phyloP scores from a whole-genome alignment of 2,888 invertebrate genomes.

The Gastrophysa polygoni region DNA sequence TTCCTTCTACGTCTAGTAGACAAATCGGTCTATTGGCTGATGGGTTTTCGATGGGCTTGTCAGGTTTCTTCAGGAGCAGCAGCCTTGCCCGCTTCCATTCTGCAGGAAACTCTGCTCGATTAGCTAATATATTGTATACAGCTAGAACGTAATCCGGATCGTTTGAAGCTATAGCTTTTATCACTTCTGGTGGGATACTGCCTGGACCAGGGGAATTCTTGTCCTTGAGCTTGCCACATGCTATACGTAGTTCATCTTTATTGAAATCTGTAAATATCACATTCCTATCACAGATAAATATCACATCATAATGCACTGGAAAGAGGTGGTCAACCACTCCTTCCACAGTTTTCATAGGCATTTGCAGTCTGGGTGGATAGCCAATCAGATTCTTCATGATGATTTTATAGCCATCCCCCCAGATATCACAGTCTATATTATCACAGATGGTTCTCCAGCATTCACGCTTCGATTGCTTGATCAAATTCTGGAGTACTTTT shows the following conservation, averaged over 20 bases:
- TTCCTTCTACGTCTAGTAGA: slow-evolving; percentile 4
- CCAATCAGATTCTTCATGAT: slow-evolving; percentile 19
- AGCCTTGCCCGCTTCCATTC: neutral
- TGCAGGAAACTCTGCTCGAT: neutral
- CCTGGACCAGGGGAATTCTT: slow-evolving; percentile 16
- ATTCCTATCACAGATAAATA: slow-evolving; percentile 4
- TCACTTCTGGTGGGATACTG: slow-evolving; percentile 18
- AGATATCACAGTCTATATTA: slow-evolving; percentile 11
- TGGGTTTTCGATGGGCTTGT: neutral
- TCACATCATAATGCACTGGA: slow-evolving; percentile 14
- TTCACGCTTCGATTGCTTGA: slow-evolving; percentile 17
- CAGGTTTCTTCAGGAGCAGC: neutral
- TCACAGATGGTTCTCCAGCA: slow-evolving; percentile 18
- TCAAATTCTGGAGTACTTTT: slow-evolving; percentile 7
- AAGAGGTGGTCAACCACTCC: slow-evolving; percentile 11
- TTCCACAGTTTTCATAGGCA: slow-evolving; percentile 12
- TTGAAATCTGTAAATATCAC: no score
- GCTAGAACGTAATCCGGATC: neutral
- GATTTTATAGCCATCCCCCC: slow-evolving; percentile 28
- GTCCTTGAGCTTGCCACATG: slow-evolving; percentile 11
- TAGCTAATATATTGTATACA: neutral
- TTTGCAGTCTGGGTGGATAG: slow-evolving; percentile 15
- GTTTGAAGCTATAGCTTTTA: slow-evolving; percentile 2
- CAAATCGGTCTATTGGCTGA: neutral
- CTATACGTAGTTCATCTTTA: no score